A percentile compares a stretch with the other conserved stretches of the same genome.
These are phyloP conservation scores for Leptothorax acervorum DNA, from an alignment of 2,888 invertebrate genomes.

Conservation along the genomic window DNA sequence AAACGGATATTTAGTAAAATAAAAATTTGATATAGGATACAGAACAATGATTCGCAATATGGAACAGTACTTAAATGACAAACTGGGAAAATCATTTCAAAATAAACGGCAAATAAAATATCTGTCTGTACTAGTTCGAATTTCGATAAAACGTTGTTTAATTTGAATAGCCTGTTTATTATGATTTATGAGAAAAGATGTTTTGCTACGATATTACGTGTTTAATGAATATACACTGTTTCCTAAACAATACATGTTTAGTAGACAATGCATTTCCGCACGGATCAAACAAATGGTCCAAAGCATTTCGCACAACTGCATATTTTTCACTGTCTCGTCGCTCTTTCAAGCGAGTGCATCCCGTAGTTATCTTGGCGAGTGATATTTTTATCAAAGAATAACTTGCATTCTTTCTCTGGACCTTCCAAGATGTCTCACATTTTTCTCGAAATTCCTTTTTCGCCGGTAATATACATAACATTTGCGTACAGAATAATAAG, in stretches of 20 bases:
- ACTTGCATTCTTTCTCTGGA: not conserved
- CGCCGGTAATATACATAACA: not conserved
- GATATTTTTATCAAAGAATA: constrained; percentile 38
- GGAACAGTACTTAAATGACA: not conserved
- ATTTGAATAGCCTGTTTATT: constrained; percentile 3
- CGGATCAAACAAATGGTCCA: constrained; percentile 39
- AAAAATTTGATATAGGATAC: constrained; percentile 10
- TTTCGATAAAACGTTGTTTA: constrained; percentile 15
- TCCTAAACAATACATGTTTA: constrained; percentile 15
- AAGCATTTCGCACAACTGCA: constrained; percentile 20
- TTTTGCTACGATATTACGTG: not conserved
- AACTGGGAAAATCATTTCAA: not conserved
- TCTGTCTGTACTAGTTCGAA: not conserved
- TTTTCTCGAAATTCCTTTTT: constrained; percentile 1
- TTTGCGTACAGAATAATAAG: not conserved
- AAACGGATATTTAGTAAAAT: constrained; percentile 11
- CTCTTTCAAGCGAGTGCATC: constrained; percentile 20
- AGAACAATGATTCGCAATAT: constrained; percentile 21
- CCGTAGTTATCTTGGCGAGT: constrained; percentile 1
- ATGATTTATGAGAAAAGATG: not conserved
- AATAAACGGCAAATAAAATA: constrained; percentile 10
- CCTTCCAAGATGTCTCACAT: not conserved
- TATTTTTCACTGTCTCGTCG: constrained; percentile 42
- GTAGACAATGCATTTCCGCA: constrained; percentile 28
- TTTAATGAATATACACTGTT: not conserved